These are phyloP conservation scores for Hirtodrosophila histrioides DNA, from an alignment of 2,888 invertebrate genomes.

Conservation along the genomic window DNA sequence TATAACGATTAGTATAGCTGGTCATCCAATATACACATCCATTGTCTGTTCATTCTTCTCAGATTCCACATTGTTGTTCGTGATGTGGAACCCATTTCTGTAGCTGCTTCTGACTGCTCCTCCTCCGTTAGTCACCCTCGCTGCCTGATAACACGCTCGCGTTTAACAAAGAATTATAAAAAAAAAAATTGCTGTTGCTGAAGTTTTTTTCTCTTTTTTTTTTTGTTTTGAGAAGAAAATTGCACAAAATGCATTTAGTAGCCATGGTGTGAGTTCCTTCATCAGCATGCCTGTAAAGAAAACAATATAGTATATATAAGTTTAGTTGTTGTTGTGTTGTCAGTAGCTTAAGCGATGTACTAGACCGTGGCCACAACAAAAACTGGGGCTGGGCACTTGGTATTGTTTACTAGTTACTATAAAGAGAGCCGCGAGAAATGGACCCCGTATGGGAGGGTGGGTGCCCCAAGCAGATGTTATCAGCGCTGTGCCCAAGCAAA, in stretches of 20 bases:
- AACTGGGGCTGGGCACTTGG: constrained; percentile 38
- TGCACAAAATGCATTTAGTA: constrained; percentile 74
- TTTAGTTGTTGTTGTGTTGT: constrained; percentile 49
- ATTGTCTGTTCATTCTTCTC: constrained; percentile 43
- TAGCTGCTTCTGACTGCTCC: constrained; percentile 8
- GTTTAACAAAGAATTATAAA: constrained; percentile 64
- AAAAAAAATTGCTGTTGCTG: constrained; percentile 27
- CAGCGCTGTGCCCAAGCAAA: constrained; percentile 32
- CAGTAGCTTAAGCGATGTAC: constrained; percentile 62
- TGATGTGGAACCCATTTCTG: constrained; percentile 31
- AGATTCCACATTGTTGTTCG: constrained; percentile 18
- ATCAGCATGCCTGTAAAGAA: constrained; percentile 79
- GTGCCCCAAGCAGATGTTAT: constrained; percentile 50
- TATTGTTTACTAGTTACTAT: constrained; percentile 48
- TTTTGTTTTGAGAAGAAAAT: constrained; percentile 64
- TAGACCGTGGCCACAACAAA: constrained; percentile 56
- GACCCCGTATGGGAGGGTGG: constrained; percentile 20
- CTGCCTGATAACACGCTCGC: constrained; percentile 54
- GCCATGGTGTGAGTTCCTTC: constrained; percentile 41
- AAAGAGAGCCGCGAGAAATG: constrained; percentile 27
- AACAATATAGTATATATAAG: constrained; percentile 19
- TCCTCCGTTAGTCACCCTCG: constrained; percentile 34
- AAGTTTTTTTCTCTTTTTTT: constrained; percentile 26
- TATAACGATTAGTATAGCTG: constrained; percentile 8
- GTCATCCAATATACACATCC: constrained; percentile 20